Evolutionary conservation across 2,888 invertebrate genomes (phyloP).

Genomic region (Andrena bucephala): DNA sequence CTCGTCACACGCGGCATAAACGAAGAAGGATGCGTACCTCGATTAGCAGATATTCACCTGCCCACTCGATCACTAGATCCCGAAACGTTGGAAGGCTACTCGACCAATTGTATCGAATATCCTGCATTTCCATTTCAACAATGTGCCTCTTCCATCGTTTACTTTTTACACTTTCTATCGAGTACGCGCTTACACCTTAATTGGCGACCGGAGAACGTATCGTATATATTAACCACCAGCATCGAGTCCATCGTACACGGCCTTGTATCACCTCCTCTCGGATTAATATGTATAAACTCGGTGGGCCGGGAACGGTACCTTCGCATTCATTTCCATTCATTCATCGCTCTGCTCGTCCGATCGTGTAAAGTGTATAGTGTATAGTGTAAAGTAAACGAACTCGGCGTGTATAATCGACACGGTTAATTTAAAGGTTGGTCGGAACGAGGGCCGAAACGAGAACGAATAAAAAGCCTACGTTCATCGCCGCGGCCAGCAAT

Average conservation of each 20-base stretch:
- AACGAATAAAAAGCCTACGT: not conserved
- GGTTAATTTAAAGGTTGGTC: constrained; percentile 42
- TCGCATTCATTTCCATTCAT: constrained; percentile 29
- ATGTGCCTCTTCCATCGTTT: too few species aligned
- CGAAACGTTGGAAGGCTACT: not conserved
- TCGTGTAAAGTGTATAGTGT: not conserved
- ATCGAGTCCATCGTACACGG: not conserved
- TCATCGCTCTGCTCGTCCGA: not conserved
- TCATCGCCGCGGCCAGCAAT: constrained; percentile 32
- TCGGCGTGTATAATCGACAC: constrained; percentile 32
- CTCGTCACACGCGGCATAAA: constrained; percentile 46
- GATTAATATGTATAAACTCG: constrained; percentile 27
- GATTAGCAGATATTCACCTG: too few species aligned
- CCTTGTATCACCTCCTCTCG: not conserved
- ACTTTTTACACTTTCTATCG: too few species aligned
- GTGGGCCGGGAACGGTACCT: not conserved
- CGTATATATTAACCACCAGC: constrained; percentile 1
- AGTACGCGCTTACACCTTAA: constrained; percentile 5
- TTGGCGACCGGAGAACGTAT: constrained; percentile 11
- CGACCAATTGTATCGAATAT: too few species aligned
- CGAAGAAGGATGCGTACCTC: constrained; percentile 17
- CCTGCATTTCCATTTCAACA: not conserved
- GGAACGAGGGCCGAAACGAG: not conserved
- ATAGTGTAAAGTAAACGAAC: not conserved
- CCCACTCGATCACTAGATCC: too few species aligned